Evolutionary conservation across 2,113 vertebrate species (phyloP).

Genomic region (Micromys minutus): DNA sequence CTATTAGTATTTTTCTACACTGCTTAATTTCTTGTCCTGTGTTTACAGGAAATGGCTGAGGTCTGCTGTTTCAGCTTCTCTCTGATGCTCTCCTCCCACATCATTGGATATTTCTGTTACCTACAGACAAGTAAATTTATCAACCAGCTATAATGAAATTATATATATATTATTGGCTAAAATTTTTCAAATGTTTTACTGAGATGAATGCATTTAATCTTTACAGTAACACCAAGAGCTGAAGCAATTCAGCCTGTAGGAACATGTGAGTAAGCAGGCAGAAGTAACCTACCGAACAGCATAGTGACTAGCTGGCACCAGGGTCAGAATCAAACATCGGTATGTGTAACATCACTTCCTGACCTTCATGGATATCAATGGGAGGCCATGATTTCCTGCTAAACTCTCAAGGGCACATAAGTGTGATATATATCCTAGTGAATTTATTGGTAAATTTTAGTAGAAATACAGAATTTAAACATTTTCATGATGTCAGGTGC

Average conservation of each 20-base stretch:
- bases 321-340: not conserved
- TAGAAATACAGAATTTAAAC: not conserved
- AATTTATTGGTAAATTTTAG: not conserved
- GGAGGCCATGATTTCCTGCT: not conserved
- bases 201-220: not conserved
- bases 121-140: not conserved
- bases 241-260: not conserved
- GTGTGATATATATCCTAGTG: not conserved
- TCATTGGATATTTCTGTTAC: not conserved
- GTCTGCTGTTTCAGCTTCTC: not conserved
- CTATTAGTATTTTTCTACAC: not conserved
- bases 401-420: not conserved
- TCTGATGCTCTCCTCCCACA: not conserved
- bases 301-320: not conserved
- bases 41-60: not conserved
- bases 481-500: not conserved
- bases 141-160: slow-evolving; percentile 3
- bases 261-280: not conserved
- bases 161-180: not conserved
- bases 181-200: slow-evolving; percentile 4
- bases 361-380: not conserved
- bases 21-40: not conserved
- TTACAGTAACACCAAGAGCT: not conserved
- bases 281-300: not conserved
- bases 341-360: not conserved